These are phyloP conservation scores for Andrena praecox DNA, from an alignment of 2,888 invertebrate species.

Conservation along the genomic window DNA sequence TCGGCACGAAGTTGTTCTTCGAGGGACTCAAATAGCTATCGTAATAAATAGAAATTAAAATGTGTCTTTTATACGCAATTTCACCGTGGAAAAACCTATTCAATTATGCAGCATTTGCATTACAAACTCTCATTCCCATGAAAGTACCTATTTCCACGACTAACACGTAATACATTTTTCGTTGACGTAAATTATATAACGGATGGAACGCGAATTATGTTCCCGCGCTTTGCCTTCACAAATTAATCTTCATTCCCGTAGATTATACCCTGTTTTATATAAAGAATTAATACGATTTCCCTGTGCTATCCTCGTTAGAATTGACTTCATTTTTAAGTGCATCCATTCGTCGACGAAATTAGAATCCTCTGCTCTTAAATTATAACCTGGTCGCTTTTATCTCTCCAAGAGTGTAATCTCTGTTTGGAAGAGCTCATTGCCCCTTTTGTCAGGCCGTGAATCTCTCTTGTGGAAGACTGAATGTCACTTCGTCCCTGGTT, in stretches of 20 bases:
- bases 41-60: no score
- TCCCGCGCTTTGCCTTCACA: not conserved
- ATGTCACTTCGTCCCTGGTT: not conserved
- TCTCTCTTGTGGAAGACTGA: not conserved
- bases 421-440: no score
- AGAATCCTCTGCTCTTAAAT: not conserved
- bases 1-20: not conserved
- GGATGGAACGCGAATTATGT: not conserved
- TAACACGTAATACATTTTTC: no score
- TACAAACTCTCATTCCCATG: no score
- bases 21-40: not conserved
- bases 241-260: not conserved
- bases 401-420: not conserved
- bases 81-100: no score
- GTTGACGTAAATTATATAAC: not conserved
- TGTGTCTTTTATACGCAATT: no score
- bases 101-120: no score
- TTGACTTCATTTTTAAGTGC: not conserved
- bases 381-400: not conserved
- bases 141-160: no score
- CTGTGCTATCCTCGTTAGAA: not conserved
- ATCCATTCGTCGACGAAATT: not conserved
- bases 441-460: no score
- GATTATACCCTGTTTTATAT: not conserved
- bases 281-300: slow-evolving; percentile 2